These are phyloP conservation scores for Phortica okadai DNA, from an alignment of 2,888 invertebrate species.

Conservation along the genomic window DNA sequence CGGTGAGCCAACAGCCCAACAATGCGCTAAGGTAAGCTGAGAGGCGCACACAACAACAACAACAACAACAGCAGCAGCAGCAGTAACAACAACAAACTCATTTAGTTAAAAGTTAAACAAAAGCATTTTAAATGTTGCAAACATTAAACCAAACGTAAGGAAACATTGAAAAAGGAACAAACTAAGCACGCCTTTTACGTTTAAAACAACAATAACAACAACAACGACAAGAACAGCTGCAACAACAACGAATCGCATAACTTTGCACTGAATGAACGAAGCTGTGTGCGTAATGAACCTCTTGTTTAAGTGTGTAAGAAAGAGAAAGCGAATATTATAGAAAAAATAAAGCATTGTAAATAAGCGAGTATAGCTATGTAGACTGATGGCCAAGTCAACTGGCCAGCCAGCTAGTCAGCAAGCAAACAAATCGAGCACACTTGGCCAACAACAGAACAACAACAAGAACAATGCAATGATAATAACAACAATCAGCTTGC, in stretches of 20 bases:
- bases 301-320: too few species aligned
- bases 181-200: not conserved
- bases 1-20: not conserved
- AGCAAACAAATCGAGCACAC: not conserved
- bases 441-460: not conserved
- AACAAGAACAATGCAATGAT: conserved; percentile 9
- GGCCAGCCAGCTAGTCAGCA: not conserved
- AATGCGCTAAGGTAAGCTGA: not conserved
- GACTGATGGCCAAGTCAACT: not conserved
- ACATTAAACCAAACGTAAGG: conserved; percentile 44
- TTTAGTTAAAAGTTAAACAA: conserved; percentile 64
- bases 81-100: conserved; percentile 49
- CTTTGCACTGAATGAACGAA: not conserved
- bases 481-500: too few species aligned
- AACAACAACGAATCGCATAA: conserved; percentile 21
- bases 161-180: not conserved
- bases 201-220: not conserved
- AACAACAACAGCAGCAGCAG: too few species aligned
- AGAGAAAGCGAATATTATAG: too few species aligned
- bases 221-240: not conserved
- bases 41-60: too few species aligned
- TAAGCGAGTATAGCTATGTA: not conserved
- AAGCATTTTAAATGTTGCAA: conserved; percentile 65
- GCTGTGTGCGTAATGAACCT: not conserved
- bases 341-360: not conserved